Evolutionary conservation across 2,888 invertebrate species (phyloP), one percentile per base, ranked within the genome.

Genomic region (Eupithecia exiguata): DNA sequence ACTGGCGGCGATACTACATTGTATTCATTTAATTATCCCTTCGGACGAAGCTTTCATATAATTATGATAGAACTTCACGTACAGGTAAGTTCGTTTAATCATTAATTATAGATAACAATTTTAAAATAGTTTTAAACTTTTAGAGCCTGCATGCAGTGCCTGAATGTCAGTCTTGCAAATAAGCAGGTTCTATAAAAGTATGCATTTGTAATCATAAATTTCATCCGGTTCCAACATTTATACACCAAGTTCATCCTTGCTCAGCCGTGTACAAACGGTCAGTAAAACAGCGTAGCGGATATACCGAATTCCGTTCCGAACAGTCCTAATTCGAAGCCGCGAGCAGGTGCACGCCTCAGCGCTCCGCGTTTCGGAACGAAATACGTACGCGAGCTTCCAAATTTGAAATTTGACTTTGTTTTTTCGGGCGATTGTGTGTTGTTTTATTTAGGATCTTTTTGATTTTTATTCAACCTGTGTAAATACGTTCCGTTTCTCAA

Each of bases 251-350:
- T 68, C 25, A 70, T 68, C 65, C 53, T 69, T 65, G 38, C 49
- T 46, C 36, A 49, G 58, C 25, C 63, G 61, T 70, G 69, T n/a
- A 71, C 58, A 40, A 68, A 49, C 69, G 70, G 65, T 66, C 69
- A 69, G 69, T 43, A 67, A 62, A 69, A 62, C 69, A 18, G 61
- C 43, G 70, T 68, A 18, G 61, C 43, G 72, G 70, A 68, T 67
- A 61, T 70, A 70, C 4, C 30, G 30, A 30, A 30, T 30, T 30
- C 30, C 30, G 4, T 3, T 3, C 73, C 25, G 53, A 49, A 35
- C 76, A 77, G 77, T 77, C 21, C 38, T 18, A 70, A 72, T 70
- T 53, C 69, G 67, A 66, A 70, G 61, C 65, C 72, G 74, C 43
- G 62, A 30, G 74, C 14, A 46, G 69, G 40, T 66, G 70, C 70